phyloP scores from a whole-genome alignment of 2,797 vertebrate genomes.

The Melanotaenia parkinsoni region DNA sequence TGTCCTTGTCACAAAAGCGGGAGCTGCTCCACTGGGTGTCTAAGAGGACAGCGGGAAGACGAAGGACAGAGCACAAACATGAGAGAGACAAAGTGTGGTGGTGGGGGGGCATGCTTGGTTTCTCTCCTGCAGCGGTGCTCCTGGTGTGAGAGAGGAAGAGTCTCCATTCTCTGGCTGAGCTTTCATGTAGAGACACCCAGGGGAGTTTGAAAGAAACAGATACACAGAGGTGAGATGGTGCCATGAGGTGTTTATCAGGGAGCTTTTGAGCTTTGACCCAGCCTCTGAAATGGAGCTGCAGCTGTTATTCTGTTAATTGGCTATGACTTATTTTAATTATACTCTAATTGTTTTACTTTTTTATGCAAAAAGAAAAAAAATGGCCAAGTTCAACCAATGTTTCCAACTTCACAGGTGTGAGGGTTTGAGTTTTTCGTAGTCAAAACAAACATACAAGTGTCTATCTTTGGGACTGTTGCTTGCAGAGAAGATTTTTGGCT shows the following conservation, averaged over 20 bases:
- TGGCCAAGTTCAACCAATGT: neutral
- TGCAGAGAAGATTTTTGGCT: neutral
- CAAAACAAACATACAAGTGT: neutral
- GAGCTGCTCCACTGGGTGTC: conserved; percentile 7
- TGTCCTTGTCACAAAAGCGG: conserved; percentile 17
- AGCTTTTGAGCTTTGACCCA: conserved; percentile 35
- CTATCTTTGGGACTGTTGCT: neutral
- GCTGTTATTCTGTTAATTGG: conserved; percentile 8
- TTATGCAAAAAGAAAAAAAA: neutral
- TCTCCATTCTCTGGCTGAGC: conserved; percentile 58
- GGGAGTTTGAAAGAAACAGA: conserved; percentile 56
- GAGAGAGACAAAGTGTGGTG: conserved; percentile 2
- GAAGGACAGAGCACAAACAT: conserved; percentile 23
- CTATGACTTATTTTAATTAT: neutral
- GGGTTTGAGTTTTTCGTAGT: neutral
- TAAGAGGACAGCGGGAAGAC: conserved; percentile 15
- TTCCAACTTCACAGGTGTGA: neutral
- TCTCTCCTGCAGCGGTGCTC: conserved; percentile 61
- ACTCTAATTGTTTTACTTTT: neutral
- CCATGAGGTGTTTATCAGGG: conserved; percentile 41
- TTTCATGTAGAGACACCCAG: conserved; percentile 61
- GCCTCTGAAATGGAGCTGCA: conserved; percentile 37
- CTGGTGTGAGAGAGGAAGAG: conserved; percentile 68
- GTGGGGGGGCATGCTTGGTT: conserved; percentile 35
- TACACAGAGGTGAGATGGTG: conserved; percentile 55